Conservation (phyloP, 2,888 invertebrate species). For the Epirrhoe tristata region DNA sequence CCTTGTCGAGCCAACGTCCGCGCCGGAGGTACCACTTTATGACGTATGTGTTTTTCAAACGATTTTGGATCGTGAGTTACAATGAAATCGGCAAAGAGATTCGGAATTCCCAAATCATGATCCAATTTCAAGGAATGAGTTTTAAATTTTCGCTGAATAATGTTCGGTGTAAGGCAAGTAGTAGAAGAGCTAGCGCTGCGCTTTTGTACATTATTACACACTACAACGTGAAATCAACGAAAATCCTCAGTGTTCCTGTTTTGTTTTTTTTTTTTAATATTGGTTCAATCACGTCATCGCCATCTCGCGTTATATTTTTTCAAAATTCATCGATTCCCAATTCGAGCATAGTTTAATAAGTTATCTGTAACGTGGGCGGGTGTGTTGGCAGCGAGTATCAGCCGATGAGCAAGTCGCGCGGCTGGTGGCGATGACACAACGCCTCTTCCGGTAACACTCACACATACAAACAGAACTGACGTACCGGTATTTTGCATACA, state of each 20-base stretch:
- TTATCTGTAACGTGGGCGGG: conserved; percentile 26
- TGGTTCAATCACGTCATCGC: conserved; percentile 47
- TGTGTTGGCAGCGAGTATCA: conserved; percentile 76
- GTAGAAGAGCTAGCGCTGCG: conserved; percentile 60
- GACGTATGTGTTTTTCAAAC: conserved; percentile 21
- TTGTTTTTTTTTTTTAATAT: conserved; percentile 41
- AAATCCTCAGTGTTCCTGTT: conserved; percentile 31
- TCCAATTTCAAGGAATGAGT: conserved; percentile 49
- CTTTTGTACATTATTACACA: conserved; percentile 25
- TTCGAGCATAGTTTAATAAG: conserved; percentile 16
- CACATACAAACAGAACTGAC: conserved; percentile 36
- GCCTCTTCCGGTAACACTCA: conserved; percentile 66
- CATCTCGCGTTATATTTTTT: conserved; percentile 40
- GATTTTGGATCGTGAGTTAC: conserved; percentile 39
- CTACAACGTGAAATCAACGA: conserved; percentile 12
- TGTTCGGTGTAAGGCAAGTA: conserved; percentile 26
- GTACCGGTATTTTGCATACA: conserved; percentile 27
- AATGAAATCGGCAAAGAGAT: conserved; percentile 15
- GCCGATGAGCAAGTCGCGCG: conserved; percentile 69
- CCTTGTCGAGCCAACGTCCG: conserved; percentile 32
- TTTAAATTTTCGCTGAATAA: conserved; percentile 29
- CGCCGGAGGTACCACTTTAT: conserved; percentile 31
- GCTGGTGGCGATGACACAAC: conserved; percentile 72
- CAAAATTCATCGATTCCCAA: conserved; percentile 31
- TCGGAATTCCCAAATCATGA: conserved; percentile 35